Evolutionary conservation across 2,797 vertebrate genomes (phyloP), one percentile per base, ranked within the genome.

Genomic region (Macrochelys suwanniensis): DNA sequence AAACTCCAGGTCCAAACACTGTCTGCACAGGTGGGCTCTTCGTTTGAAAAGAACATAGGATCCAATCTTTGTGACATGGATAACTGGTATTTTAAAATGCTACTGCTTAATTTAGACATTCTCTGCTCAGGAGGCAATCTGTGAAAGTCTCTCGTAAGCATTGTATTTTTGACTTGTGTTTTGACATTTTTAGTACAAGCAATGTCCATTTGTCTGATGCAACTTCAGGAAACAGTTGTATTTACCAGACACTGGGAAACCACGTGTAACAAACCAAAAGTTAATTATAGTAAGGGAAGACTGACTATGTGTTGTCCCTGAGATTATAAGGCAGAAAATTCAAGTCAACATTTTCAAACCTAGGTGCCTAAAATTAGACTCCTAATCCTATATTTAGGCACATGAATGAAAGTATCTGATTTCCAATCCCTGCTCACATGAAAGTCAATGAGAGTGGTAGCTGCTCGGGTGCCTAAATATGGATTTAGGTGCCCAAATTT

Each of bases 131-230:
- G 89, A 53, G 3, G 7, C 25, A 61, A 85, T 4, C 19, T 3
- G 2, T 71, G 1, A 3, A 85, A 56, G 11, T 37, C 92, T 91
- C 82, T 65, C 25, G 6, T 56, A 56, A 89, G 28, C n/a, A 31
- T 6, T 71, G 68, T 61, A 10, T n/a, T 78, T 65, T 21, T 12
- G 11, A 49, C 65, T 61, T 21, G 45, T 0, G 0, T 28, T 6
- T n/a, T 28, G 37, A 0, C 0, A 7, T 50, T 83, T 80, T 53
- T 54, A 84, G 33, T 61, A 42, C 57, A 33, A 90, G 23, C 54
- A 53, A 0, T 82, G 21, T 9, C 57, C 47, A 12, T 42, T 45
- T 12, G 0, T 84, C 26, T 50, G 42, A 16, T 31, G n/a, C 19
- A 21, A 10, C 3, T 3, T 28, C 49, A 59, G 37, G 84, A 83